phyloP scores from a whole-genome alignment of 2,113 vertebrate species.

The Prietella phreatophila region DNA sequence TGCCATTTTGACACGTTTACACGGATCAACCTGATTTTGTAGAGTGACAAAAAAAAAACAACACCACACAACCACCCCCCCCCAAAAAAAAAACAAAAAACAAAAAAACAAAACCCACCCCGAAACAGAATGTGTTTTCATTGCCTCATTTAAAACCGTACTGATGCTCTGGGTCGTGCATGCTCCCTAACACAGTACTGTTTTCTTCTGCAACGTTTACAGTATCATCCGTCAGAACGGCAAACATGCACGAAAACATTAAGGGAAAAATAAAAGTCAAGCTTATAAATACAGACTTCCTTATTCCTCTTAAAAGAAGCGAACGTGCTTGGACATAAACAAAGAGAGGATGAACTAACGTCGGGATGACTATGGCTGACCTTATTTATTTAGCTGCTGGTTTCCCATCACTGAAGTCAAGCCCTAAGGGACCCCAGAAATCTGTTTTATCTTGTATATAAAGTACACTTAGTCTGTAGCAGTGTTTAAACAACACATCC shows the following conservation, averaged over 20 bases:
- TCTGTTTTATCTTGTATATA: slow-evolving; percentile 63
- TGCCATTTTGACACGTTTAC: not conserved
- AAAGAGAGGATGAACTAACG: slow-evolving; percentile 68
- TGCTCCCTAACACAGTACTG: not conserved
- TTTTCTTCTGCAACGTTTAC: slow-evolving; percentile 5
- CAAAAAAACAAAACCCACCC: not conserved
- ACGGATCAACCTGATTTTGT: not conserved
- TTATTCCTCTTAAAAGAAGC: slow-evolving; percentile 46
- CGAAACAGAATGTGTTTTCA: not conserved
- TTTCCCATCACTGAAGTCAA: slow-evolving; percentile 66
- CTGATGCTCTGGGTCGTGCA: not conserved
- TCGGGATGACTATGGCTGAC: slow-evolving; percentile 64
- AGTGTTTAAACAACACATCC: slow-evolving; percentile 63
- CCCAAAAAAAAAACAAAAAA: not conserved
- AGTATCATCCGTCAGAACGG: not conserved
- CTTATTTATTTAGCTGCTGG: slow-evolving; percentile 71
- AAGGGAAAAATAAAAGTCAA: slow-evolving; percentile 36
- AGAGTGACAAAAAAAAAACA: not conserved
- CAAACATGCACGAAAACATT: not conserved
- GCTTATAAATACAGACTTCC: slow-evolving; percentile 53
- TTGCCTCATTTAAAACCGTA: not conserved
- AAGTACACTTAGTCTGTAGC: slow-evolving; percentile 60
- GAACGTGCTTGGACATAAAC: slow-evolving; percentile 63
- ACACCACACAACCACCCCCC: not conserved
- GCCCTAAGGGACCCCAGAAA: slow-evolving; percentile 58